These are phyloP conservation scores for Drosophila carrolli DNA, from an alignment of 1,140 invertebrate species.

Conservation along the genomic window DNA sequence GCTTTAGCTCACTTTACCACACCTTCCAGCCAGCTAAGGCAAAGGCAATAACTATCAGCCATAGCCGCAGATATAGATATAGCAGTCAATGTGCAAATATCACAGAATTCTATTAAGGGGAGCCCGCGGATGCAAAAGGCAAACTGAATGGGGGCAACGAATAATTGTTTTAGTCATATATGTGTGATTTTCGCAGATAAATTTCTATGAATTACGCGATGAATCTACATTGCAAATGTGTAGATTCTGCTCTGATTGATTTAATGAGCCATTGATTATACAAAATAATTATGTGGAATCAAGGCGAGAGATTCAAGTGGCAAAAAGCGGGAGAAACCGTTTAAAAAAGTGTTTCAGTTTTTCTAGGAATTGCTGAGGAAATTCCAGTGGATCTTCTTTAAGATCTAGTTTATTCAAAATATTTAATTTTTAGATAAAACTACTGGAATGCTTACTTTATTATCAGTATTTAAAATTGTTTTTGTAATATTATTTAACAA, in stretches of 20 bases:
- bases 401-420: neutral
- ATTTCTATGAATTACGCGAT: conserved; percentile 70
- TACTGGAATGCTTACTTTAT: too few species aligned
- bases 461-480: too few species aligned
- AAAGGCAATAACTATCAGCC: conserved; percentile 44
- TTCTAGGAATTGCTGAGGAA: conserved; percentile 1
- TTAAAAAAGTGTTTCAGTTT: neutral
- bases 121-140: conserved; percentile 41
- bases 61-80: conserved; percentile 24
- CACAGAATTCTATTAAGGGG: conserved; percentile 66
- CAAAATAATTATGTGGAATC: conserved; percentile 50
- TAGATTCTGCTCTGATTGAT: conserved; percentile 74
- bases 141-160: conserved; percentile 62
- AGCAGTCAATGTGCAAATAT: conserved; percentile 63
- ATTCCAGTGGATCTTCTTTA: neutral
- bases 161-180: conserved; percentile 60
- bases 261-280: conserved; percentile 60
- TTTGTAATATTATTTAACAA: too few species aligned
- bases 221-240: conserved; percentile 64
- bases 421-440: too few species aligned
- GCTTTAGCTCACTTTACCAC: conserved; percentile 51
- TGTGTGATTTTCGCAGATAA: conserved; percentile 53
- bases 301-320: neutral
- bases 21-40: conserved; percentile 57
- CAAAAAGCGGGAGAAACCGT: neutral